Conservation (phyloP, 2,888 invertebrate genomes). For the Drosophila robusta region DNA sequence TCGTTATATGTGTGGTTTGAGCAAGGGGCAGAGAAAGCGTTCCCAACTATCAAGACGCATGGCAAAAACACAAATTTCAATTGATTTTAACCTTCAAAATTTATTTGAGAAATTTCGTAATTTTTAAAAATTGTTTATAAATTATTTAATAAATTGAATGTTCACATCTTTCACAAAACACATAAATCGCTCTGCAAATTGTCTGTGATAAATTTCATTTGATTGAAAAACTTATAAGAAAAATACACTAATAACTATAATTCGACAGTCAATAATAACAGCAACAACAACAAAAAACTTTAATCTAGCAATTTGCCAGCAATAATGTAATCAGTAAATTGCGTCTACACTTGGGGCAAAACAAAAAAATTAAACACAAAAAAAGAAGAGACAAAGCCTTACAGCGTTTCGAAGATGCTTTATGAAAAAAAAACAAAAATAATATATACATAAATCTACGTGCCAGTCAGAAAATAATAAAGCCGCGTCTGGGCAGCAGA, state of each 20-base stretch:
- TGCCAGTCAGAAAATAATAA: constrained; percentile 75
- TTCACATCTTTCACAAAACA: not conserved
- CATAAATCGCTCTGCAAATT: constrained; percentile 45
- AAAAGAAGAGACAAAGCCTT: constrained; percentile 44
- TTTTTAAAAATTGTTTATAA: constrained; percentile 1
- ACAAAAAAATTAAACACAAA: constrained; percentile 18
- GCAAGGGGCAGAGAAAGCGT: not conserved
- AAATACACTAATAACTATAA: constrained; percentile 71
- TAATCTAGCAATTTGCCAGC: constrained; percentile 78
- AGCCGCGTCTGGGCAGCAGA: constrained; percentile 58
- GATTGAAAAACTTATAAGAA: constrained; percentile 53
- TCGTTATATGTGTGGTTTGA: constrained; percentile 3
- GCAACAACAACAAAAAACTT: constrained; percentile 52
- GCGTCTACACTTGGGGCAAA: constrained; percentile 65
- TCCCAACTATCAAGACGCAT: not conserved
- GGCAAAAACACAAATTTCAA: constrained; percentile 8
- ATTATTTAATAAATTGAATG: constrained; percentile 4
- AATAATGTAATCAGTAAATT: constrained; percentile 79
- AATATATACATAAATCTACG: constrained; percentile 77
- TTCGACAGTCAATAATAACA: constrained; percentile 68
- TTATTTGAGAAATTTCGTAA: not conserved
- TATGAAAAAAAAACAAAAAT: constrained; percentile 38
- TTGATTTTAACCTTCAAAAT: not conserved
- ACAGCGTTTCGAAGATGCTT: constrained; percentile 64
- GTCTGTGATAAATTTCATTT: constrained; percentile 44